Evolutionary conservation across 2,797 vertebrate genomes (phyloP).

Genomic region (Tangara arthus): DNA sequence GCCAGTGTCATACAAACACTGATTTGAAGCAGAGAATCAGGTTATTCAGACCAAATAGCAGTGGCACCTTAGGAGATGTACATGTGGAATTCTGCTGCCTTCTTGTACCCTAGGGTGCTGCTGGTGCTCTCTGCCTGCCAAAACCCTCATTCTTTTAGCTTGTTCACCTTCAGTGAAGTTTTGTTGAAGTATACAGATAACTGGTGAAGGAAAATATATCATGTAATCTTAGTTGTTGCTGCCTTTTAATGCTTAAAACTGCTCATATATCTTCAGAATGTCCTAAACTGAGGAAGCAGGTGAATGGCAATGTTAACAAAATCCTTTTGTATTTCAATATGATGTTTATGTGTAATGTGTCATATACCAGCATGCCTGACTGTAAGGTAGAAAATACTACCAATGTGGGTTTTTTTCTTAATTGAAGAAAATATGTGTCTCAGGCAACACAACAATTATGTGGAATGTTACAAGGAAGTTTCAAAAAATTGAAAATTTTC

Average conservation of each 20-base stretch:
- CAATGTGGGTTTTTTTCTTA: neutral
- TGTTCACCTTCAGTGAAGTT: neutral
- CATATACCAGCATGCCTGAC: neutral
- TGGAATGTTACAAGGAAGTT: neutral
- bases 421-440: neutral
- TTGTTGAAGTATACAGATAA: neutral
- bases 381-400: neutral
- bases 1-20: neutral
- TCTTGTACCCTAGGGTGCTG: neutral
- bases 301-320: neutral
- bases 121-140: neutral
- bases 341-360: neutral
- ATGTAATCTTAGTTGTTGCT: neutral
- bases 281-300: neutral
- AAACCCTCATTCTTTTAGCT: neutral
- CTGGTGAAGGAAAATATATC: neutral
- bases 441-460: neutral
- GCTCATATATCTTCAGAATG: neutral
- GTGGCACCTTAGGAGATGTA: neutral
- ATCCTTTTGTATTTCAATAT: neutral
- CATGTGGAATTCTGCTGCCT: neutral
- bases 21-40: neutral
- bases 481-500: neutral
- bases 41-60: neutral
- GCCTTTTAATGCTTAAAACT: neutral